A percentile compares a stretch with the other conserved stretches of the same genome.
These are phyloP conservation scores for Brachypalpus laphriformis DNA, from an alignment of 2,888 invertebrate species.

Conservation along the genomic window DNA sequence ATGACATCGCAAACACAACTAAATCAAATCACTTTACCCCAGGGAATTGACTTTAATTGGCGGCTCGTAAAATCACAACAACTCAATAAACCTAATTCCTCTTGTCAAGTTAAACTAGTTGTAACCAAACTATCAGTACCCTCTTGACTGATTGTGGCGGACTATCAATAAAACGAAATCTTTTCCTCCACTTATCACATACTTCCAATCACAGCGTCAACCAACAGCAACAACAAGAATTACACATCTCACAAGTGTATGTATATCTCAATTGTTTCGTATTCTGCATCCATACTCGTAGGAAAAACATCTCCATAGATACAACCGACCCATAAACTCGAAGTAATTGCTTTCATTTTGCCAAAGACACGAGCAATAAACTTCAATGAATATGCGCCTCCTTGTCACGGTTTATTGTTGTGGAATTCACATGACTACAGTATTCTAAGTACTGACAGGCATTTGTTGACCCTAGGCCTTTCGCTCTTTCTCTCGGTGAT, in stretches of 20 bases:
- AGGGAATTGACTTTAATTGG: neutral
- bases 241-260: neutral
- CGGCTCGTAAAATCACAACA: conserved; percentile 20
- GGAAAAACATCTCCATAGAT: no score
- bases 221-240: neutral
- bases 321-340: conserved; percentile 38
- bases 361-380: conserved; percentile 48
- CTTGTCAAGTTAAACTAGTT: conserved; percentile 25
- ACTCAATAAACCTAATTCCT: conserved; percentile 18
- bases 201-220: conserved; percentile 8
- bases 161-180: conserved; percentile 45
- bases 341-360: conserved; percentile 39
- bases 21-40: neutral
- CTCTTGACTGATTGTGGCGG: conserved; percentile 19
- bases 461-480: conserved; percentile 55
- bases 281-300: conserved; percentile 12
- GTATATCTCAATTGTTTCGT: conserved; percentile 9
- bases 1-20: neutral
- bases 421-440: conserved; percentile 39
- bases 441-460: conserved; percentile 1
- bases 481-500: neutral
- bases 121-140: conserved; percentile 2
- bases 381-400: conserved; percentile 48
- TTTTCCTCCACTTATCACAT: conserved; percentile 7
- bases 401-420: conserved; percentile 43